Percentiles rank a stretch among this genome's conserved stretches.
Conservation (phyloP, 2,113 vertebrate genomes). For the Trematomus loennbergii region DNA sequence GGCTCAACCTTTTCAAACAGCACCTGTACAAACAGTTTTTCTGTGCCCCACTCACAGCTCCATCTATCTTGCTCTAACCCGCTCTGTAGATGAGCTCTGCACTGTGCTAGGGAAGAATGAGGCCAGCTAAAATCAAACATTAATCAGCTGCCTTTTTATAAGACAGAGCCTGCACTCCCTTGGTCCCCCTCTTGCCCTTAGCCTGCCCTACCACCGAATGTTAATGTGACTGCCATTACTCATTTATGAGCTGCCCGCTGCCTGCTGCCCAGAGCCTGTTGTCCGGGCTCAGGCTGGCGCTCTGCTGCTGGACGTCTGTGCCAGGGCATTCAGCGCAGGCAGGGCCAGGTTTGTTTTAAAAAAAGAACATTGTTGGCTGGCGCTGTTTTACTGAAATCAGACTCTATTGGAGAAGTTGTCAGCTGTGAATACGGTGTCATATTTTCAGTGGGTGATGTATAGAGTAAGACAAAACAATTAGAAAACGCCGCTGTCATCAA, state of each 20-base stretch:
- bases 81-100: conserved; percentile 66
- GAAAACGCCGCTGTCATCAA: conserved; percentile 41
- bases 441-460: conserved; percentile 5
- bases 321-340: conserved; percentile 35
- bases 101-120: conserved; percentile 62
- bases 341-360: conserved; percentile 36
- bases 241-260: conserved; percentile 74
- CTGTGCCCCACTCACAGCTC: conserved; percentile 43
- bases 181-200: conserved; percentile 58
- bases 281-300: conserved; percentile 38
- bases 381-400: conserved; percentile 22
- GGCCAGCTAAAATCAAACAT: conserved; percentile 79
- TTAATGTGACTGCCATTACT: conserved; percentile 80
- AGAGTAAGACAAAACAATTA: conserved; percentile 24
- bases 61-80: conserved; percentile 57
- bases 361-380: neutral
- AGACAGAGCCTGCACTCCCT: conserved; percentile 62
- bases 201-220: conserved; percentile 72
- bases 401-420: neutral
- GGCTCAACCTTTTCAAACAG: conserved; percentile 59
- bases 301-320: conserved; percentile 55
- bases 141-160: conserved; percentile 80
- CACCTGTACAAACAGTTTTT: conserved; percentile 66
- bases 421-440: conserved; percentile 22
- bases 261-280: conserved; percentile 53